A percentile compares a stretch with the other conserved stretches of the same genome.
Conservation (phyloP, 2,888 invertebrate species). For the Spodoptera picta region DNA sequence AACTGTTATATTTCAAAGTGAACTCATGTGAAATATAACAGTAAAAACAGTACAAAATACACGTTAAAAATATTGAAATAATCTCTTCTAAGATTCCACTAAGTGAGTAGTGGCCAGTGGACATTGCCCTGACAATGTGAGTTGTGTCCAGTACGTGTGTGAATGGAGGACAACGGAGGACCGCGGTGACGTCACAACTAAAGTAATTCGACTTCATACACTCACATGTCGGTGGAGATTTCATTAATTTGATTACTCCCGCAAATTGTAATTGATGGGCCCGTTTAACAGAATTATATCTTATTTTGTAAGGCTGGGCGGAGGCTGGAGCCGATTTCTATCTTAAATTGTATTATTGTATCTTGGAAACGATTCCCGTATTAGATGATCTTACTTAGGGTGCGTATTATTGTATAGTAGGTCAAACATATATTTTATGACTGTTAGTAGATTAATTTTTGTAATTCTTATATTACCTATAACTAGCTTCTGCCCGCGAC, state of each 20-base stretch:
- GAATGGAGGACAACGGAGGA: constrained; percentile 16
- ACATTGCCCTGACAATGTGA: constrained; percentile 35
- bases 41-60: too few species aligned
- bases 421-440: too few species aligned
- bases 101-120: neutral
- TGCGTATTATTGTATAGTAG: too few species aligned
- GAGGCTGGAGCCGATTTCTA: neutral
- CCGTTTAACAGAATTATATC: constrained; percentile 1
- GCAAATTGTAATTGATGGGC: constrained; percentile 36
- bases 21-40: too few species aligned
- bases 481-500: too few species aligned
- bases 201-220: constrained; percentile 16
- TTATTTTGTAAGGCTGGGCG: constrained; percentile 2
- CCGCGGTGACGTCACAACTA: constrained; percentile 23
- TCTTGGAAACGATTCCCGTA: too few species aligned
- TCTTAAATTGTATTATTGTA: neutral
- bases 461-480: too few species aligned
- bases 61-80: too few species aligned
- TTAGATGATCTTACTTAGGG: too few species aligned
- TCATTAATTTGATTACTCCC: constrained; percentile 39
- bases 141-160: constrained; percentile 56
- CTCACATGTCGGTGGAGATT: constrained; percentile 15
- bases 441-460: too few species aligned
- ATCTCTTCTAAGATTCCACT: too few species aligned
- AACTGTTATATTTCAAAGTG: too few species aligned